phyloP scores from a whole-genome alignment of 2,888 invertebrate species.

The Sabellastarte sp. region DNA sequence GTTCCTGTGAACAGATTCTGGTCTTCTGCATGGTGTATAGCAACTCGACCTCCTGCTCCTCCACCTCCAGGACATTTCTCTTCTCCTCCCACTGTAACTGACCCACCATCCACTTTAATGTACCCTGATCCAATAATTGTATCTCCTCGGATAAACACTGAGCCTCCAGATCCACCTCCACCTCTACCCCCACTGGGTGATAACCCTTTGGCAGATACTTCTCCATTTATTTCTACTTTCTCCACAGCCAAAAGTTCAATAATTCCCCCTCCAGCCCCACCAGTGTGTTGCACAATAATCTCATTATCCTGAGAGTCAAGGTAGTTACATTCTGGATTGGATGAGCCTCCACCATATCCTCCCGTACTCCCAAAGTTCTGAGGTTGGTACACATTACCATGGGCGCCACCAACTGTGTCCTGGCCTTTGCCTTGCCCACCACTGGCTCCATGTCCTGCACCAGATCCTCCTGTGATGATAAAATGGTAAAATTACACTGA shows the following conservation, averaged over 20 bases:
- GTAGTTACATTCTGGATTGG: too few relatives aligned
- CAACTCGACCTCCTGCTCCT: constrained; percentile 4
- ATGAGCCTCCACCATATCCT: constrained; percentile 37
- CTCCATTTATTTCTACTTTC: background rate
- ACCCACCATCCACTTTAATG: too few relatives aligned
- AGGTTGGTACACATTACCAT: constrained; percentile 37
- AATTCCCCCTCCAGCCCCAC: constrained; percentile 37
- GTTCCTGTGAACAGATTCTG: constrained; percentile 33
- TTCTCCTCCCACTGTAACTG: background rate
- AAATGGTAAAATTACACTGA: too few relatives aligned
- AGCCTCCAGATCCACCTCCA: too few relatives aligned
- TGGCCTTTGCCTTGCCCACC: constrained; percentile 34
- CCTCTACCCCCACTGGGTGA: too few relatives aligned
- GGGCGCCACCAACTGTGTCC: constrained; percentile 32
- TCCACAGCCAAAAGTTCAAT: background rate
- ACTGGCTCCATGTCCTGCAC: constrained; percentile 35
- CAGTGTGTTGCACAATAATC: too few relatives aligned
- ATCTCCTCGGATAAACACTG: too few relatives aligned
- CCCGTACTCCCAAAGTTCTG: constrained; percentile 38
- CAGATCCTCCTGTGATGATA: constrained; percentile 38
- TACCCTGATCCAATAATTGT: too few relatives aligned
- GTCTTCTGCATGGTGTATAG: background rate
- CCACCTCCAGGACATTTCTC: background rate
- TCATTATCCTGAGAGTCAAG: too few relatives aligned
- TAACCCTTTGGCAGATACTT: background rate